These are phyloP conservation scores for Synanthedon myopaeformis DNA, from an alignment of 2,888 invertebrate genomes.

Conservation along the genomic window DNA sequence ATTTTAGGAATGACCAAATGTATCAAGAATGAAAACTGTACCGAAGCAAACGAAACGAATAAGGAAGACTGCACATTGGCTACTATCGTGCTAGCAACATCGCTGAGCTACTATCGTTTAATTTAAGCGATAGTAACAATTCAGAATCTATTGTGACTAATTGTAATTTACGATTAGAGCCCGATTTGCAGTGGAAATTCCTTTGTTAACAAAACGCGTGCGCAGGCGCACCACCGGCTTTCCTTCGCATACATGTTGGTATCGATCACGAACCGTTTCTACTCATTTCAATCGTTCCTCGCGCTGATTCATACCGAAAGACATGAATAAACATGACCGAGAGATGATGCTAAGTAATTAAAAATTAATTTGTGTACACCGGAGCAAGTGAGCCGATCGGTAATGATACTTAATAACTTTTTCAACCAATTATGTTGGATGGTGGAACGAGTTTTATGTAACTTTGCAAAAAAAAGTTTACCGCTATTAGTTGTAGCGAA, in stretches of 20 bases:
- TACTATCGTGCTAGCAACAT: too few relatives aligned
- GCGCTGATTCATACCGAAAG: conserved; percentile 29
- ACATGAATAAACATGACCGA: conserved; percentile 19
- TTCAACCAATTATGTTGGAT: background rate
- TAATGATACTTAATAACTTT: background rate
- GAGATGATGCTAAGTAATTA: conserved; percentile 18
- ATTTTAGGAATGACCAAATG: too few relatives aligned
- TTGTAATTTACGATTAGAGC: conserved; percentile 3
- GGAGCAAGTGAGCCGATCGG: background rate
- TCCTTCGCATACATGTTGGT: conserved; percentile 34
- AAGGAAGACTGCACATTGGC: too few relatives aligned
- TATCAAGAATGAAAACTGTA: too few relatives aligned
- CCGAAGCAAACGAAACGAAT: background rate
- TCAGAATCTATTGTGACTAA: too few relatives aligned
- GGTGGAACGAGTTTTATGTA: background rate
- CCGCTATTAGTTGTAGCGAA: background rate
- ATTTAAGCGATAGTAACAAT: background rate
- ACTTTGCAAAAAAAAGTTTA: background rate
- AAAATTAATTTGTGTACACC: conserved; percentile 4
- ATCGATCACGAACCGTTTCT: conserved; percentile 21
- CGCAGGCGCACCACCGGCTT: conserved; percentile 37
- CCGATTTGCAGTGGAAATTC: conserved; percentile 29
- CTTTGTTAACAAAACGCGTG: conserved; percentile 37
- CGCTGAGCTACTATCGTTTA: too few relatives aligned
- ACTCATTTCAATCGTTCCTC: conserved; percentile 18